These are phyloP conservation scores for Eulacestoma nigropectus DNA, from an alignment of 2,113 vertebrate genomes.

Conservation along the genomic window DNA sequence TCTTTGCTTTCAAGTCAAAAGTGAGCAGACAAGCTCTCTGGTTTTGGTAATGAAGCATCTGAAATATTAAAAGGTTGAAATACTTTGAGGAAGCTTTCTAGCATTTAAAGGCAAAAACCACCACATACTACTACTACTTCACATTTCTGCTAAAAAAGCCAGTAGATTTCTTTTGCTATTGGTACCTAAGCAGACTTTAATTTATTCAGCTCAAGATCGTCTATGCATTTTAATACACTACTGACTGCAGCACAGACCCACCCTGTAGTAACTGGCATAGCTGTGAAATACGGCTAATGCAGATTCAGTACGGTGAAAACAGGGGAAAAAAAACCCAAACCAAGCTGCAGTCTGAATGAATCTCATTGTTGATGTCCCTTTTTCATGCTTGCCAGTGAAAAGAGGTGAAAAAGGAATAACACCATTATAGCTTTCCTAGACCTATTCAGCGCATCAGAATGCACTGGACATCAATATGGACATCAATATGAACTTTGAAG, in stretches of 20 bases:
- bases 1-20: background rate
- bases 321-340: background rate
- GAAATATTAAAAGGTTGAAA: background rate
- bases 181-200: background rate
- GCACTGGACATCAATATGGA: background rate
- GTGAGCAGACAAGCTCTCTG: background rate
- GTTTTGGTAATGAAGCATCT: background rate
- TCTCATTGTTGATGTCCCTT: background rate
- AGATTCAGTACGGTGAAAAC: background rate
- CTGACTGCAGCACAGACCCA: background rate
- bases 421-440: background rate
- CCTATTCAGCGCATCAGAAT: background rate
- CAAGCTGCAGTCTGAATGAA: background rate
- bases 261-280: background rate
- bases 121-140: background rate
- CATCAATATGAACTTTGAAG: background rate
- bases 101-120: background rate
- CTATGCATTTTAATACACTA: background rate
- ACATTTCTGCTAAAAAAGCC: background rate
- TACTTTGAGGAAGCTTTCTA: background rate
- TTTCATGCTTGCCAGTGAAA: background rate
- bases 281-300: background rate
- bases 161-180: background rate
- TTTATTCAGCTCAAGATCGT: background rate
- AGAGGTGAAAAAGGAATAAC: background rate